These are phyloP conservation scores for Ctenomys sociabilis DNA, from an alignment of 2,113 vertebrate species.

Conservation along the genomic window DNA sequence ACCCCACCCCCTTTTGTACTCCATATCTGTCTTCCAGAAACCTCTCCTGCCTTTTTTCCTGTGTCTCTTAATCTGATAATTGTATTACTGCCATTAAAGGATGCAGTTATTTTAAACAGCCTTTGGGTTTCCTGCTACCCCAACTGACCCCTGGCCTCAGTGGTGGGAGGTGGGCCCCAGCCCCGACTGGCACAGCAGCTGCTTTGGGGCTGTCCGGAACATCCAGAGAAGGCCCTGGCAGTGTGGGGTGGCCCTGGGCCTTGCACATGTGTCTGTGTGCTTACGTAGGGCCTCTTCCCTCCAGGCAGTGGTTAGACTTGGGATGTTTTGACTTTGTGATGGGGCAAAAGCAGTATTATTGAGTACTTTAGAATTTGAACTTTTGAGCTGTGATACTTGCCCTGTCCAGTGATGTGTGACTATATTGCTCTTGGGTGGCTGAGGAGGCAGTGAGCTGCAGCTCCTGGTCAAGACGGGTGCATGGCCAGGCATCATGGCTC, in stretches of 20 bases:
- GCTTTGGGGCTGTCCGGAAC: neutral
- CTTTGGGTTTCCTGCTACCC: neutral
- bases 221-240: too few relatives aligned
- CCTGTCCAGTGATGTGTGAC: neutral
- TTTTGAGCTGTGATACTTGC: neutral
- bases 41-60: slow-evolving; percentile 74
- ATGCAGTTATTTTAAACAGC: slow-evolving; percentile 85
- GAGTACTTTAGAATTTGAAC: neutral
- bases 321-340: neutral
- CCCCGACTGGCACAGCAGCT: neutral
- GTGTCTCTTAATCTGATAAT: slow-evolving; percentile 81
- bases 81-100: slow-evolving; percentile 86
- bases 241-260: neutral
- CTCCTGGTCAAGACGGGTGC: neutral
- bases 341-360: neutral
- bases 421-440: neutral
- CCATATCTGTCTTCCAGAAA: slow-evolving; percentile 81
- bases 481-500: neutral
- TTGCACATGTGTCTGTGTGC: neutral
- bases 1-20: slow-evolving; percentile 76
- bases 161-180: neutral
- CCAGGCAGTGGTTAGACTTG: neutral
- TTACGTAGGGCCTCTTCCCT: too few relatives aligned
- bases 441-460: neutral
- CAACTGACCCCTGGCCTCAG: neutral